Evolutionary conservation across 2,797 vertebrate genomes (phyloP).

Genomic region (Florisuga fusca): DNA sequence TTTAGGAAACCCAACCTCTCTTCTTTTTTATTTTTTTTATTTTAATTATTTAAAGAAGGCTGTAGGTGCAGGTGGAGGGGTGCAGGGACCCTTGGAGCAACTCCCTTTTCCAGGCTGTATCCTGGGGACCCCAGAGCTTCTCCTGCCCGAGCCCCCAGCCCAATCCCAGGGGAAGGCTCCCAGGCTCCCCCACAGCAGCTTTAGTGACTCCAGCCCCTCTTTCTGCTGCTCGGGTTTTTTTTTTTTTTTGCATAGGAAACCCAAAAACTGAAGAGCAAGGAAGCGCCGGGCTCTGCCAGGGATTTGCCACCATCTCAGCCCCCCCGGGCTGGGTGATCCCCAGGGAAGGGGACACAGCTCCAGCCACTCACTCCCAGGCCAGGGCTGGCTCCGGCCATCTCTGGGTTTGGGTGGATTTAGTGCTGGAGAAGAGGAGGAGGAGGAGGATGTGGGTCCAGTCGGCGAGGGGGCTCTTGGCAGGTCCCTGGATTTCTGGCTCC

Average conservation of each 20-base stretch:
- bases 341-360: rapidly evolving
- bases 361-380: background rate
- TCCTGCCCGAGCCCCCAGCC: background rate
- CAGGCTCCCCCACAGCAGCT: no score
- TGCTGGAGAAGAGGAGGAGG: slow-evolving; percentile 25
- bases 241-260: background rate
- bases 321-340: background rate
- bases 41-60: background rate
- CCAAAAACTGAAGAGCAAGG: background rate
- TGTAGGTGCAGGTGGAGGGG: rapidly evolving
- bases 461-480: slow-evolving; percentile 19
- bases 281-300: background rate
- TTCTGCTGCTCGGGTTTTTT: no score
- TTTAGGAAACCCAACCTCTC: background rate
- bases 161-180: no score
- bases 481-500: slow-evolving; percentile 20
- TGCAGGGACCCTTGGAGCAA: background rate
- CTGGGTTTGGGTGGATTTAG: slow-evolving; percentile 26
- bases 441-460: slow-evolving; percentile 62
- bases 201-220: background rate
- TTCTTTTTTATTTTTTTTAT: no score
- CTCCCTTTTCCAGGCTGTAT: background rate
- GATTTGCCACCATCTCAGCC: background rate
- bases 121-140: background rate
- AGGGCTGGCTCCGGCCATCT: background rate